Conservation (phyloP, 37 sponge, comb jelly and placozoan genomes). For the Hexactinellida sp. region DNA sequence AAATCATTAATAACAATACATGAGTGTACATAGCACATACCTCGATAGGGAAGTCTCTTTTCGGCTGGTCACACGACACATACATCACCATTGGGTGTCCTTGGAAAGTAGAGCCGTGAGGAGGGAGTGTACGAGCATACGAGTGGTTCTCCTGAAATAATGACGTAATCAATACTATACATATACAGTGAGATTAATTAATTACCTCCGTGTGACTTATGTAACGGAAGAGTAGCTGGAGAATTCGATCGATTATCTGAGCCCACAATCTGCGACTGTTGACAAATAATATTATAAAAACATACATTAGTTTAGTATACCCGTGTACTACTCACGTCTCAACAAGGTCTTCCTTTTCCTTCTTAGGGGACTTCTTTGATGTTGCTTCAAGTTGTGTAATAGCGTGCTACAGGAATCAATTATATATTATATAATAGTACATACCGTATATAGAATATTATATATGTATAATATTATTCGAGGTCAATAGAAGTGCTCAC, state of each 20-base stretch:
- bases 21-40: conserved; percentile 10
- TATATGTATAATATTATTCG: neutral
- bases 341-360: neutral
- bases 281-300: no score
- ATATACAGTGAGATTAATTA: neutral
- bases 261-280: neutral
- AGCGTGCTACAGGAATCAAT: neutral
- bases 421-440: no score
- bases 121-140: conserved; percentile 38
- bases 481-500: neutral
- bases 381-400: neutral
- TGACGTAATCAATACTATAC: neutral
- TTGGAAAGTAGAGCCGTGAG: conserved; percentile 66
- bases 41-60: conserved; percentile 45
- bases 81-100: conserved; percentile 51
- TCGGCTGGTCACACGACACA: conserved; percentile 38
- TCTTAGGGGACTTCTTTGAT: neutral
- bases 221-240: conserved; percentile 2
- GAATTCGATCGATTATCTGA: neutral
- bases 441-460: no score
- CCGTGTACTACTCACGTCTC: neutral
- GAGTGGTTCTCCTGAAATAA: conserved; percentile 32
- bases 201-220: neutral
- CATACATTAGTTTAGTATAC: no score
- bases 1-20: neutral